Evolutionary conservation across 1,140 invertebrate genomes (phyloP).

Genomic region (Grapholita molesta): DNA sequence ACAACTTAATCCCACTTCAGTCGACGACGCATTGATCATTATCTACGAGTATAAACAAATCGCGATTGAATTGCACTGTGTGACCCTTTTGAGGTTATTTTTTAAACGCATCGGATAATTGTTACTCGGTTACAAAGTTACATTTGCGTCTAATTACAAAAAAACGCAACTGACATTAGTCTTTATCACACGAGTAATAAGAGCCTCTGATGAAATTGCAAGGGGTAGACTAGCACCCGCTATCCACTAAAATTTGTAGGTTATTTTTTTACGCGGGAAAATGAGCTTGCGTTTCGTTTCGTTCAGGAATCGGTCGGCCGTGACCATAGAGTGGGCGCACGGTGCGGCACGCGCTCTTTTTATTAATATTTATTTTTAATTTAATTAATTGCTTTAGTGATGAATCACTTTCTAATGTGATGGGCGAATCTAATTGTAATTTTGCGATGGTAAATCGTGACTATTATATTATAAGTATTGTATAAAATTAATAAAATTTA

Average conservation of each 20-base stretch:
- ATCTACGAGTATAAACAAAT: constrained; percentile 62
- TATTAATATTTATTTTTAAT: constrained; percentile 53
- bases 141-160: not conserved
- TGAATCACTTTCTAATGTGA: constrained; percentile 25
- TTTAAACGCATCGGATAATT: constrained; percentile 38
- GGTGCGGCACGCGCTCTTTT: constrained; percentile 54
- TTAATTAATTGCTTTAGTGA: constrained; percentile 38
- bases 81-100: constrained; percentile 50
- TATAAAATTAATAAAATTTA: too few relatives aligned
- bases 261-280: constrained; percentile 41
- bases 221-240: not conserved
- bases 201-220: not conserved
- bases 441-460: not conserved
- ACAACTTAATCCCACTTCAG: constrained; percentile 11
- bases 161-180: not conserved
- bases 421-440: constrained; percentile 3
- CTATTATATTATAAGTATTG: not conserved
- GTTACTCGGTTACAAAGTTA: constrained; percentile 19
- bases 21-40: constrained; percentile 30
- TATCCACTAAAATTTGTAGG: not conserved
- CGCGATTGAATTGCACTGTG: constrained; percentile 54
- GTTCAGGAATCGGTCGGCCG: constrained; percentile 43
- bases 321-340: constrained; percentile 47
- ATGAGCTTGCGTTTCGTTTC: constrained; percentile 36
- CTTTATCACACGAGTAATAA: not conserved